Percentiles rank a stretch among this genome's conserved stretches.
Evolutionary conservation across 35 echinoderm and acorn worm genomes (phyloP).

Genomic region (Diadema setosum): DNA sequence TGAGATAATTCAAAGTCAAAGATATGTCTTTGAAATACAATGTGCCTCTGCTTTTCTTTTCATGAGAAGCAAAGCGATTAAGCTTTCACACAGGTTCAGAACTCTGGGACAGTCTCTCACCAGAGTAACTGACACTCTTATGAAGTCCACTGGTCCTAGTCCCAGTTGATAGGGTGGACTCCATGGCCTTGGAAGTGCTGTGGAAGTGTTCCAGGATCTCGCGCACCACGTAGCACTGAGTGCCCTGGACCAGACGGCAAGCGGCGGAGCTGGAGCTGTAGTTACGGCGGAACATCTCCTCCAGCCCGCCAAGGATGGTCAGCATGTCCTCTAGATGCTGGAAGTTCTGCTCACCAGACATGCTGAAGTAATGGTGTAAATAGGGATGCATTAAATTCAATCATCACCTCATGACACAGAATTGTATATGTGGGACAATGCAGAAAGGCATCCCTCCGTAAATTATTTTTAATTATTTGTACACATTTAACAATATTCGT

Average conservation of each 20-base stretch:
- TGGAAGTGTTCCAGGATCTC: constrained; percentile 84
- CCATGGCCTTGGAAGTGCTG: constrained; percentile 57
- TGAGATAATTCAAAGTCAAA: neutral
- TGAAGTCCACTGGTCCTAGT: neutral
- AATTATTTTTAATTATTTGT: too few relatives aligned
- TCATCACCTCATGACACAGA: too few relatives aligned
- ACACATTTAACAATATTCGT: too few relatives aligned
- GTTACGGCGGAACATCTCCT: constrained; percentile 56
- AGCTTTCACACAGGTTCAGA: too few relatives aligned
- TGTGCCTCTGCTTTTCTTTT: too few relatives aligned
- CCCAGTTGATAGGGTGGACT: constrained; percentile 39
- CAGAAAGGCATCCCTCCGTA: too few relatives aligned
- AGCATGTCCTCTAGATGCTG: constrained; percentile 85
- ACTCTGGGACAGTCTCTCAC: too few relatives aligned
- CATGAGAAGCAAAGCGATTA: too few relatives aligned
- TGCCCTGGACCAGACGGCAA: constrained; percentile 61
- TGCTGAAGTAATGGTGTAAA: too few relatives aligned
- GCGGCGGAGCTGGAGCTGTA: constrained; percentile 57
- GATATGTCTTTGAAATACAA: too few relatives aligned
- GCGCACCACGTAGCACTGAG: constrained; percentile 72
- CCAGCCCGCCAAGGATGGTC: constrained; percentile 68
- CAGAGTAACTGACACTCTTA: constrained; percentile 52
- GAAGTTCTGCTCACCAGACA: constrained; percentile 49
- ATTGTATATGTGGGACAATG: too few relatives aligned
- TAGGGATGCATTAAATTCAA: too few relatives aligned